These are phyloP conservation scores for Laupala kohalensis DNA, from an alignment of 1,140 invertebrate species.

Conservation along the genomic window DNA sequence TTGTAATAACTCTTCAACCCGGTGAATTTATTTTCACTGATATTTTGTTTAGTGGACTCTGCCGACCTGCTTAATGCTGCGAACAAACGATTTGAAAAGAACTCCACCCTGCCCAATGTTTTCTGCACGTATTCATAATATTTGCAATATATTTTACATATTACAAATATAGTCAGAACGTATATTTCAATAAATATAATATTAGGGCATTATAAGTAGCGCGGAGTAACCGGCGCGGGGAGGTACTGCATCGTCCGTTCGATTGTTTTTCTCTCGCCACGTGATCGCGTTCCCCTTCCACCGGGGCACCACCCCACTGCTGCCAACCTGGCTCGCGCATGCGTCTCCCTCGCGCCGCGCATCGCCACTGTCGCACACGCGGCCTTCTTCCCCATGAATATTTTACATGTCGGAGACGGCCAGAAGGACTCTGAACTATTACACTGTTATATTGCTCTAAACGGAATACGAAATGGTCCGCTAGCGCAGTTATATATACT, in stretches of 20 bases:
- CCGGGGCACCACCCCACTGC: background rate
- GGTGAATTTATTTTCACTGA: too few species aligned
- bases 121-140: too few species aligned
- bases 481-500: too few species aligned
- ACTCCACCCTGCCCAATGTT: too few species aligned
- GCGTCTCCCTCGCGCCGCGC: background rate
- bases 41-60: too few species aligned
- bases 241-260: background rate
- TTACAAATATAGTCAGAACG: background rate
- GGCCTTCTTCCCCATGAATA: conserved; percentile 9
- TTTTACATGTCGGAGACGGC: conserved; percentile 3
- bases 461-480: conserved; percentile 11
- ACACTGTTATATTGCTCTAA: conserved; percentile 9
- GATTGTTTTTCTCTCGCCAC: background rate
- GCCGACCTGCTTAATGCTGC: too few species aligned
- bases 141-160: conserved; percentile 3
- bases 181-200: background rate
- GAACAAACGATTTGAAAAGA: too few species aligned
- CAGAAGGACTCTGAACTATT: conserved; percentile 7
- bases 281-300: background rate
- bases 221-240: background rate
- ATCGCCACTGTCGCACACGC: background rate
- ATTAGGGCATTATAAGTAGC: background rate
- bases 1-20: too few species aligned
- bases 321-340: background rate